These are phyloP conservation scores for Ornithorhynchus anatinus DNA, from an alignment of 2,113 vertebrate genomes.

Conservation along the genomic window DNA sequence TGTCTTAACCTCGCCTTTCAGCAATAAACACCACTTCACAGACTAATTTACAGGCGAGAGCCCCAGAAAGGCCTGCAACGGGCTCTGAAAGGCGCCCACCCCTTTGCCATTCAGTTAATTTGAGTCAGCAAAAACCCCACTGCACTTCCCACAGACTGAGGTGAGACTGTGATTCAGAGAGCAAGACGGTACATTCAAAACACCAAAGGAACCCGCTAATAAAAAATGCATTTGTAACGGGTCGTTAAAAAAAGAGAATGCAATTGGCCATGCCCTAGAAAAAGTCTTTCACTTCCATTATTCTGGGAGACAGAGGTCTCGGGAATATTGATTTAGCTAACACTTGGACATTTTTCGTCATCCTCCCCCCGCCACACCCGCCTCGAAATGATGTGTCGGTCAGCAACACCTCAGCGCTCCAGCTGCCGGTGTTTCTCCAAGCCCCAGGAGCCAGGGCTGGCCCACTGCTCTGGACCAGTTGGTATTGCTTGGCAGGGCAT, in stretches of 20 bases:
- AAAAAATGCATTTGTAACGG: conserved; percentile 71
- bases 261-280: conserved; percentile 68
- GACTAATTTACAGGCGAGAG: conserved; percentile 77
- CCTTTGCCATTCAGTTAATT: conserved; percentile 64
- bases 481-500: conserved; percentile 29
- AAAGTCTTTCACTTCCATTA: conserved; percentile 50
- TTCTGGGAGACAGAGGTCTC: conserved; percentile 63
- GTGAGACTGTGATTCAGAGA: conserved; percentile 68
- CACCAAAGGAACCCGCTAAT: conserved; percentile 70
- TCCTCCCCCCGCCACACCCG: too few relatives aligned
- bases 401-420: conserved; percentile 46
- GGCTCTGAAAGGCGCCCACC: conserved; percentile 41
- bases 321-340: conserved; percentile 76
- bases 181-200: conserved; percentile 68
- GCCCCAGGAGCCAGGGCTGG: not conserved
- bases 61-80: conserved; percentile 63
- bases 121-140: conserved; percentile 73
- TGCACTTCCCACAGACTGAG: conserved; percentile 65
- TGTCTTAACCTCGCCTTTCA: conserved; percentile 77
- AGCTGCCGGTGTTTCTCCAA: conserved; percentile 41
- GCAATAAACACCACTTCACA: conserved; percentile 80
- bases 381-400: conserved; percentile 53
- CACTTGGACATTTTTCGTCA: conserved; percentile 63
- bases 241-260: conserved; percentile 72
- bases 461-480: conserved; percentile 4